These are phyloP conservation scores for Acanthosepion lycidas DNA, from an alignment of 2,888 invertebrate species.

Conservation along the genomic window DNA sequence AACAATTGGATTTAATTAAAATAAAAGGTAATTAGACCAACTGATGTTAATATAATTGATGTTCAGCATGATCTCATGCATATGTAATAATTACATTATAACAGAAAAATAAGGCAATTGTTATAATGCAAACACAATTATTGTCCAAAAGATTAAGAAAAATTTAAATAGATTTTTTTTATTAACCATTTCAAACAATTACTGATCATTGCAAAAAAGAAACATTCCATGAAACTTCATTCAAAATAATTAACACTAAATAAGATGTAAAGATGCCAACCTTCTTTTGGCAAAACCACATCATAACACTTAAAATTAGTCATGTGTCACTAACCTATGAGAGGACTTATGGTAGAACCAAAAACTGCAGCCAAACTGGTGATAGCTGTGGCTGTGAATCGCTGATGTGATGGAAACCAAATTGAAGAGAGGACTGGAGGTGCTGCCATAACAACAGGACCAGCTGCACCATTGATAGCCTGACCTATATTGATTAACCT, in stretches of 20 bases:
- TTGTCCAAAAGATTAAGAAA: too few relatives aligned
- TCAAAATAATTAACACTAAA: too few relatives aligned
- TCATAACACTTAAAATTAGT: neutral
- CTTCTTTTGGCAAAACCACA: neutral
- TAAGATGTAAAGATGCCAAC: too few relatives aligned
- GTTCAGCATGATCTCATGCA: too few relatives aligned
- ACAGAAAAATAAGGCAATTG: too few relatives aligned
- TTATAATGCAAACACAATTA: too few relatives aligned
- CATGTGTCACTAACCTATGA: neutral
- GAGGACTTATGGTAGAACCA: neutral
- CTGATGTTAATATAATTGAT: too few relatives aligned
- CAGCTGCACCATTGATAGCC: slow-evolving; percentile 72
- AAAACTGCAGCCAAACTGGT: slow-evolving; percentile 35
- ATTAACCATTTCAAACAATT: too few relatives aligned
- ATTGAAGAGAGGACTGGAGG: slow-evolving; percentile 71
- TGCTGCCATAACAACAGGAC: slow-evolving; percentile 70
- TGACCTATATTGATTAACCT: slow-evolving; percentile 70
- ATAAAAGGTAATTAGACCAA: too few relatives aligned
- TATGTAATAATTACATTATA: too few relatives aligned
- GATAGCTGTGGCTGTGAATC: slow-evolving; percentile 73
- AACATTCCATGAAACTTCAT: neutral
- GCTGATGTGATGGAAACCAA: slow-evolving; percentile 73
- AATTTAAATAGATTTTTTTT: too few relatives aligned
- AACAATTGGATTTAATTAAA: too few relatives aligned
- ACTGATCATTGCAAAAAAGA: neutral